Conservation (phyloP, 2,888 invertebrate species). For the Lasius fuliginosus region DNA sequence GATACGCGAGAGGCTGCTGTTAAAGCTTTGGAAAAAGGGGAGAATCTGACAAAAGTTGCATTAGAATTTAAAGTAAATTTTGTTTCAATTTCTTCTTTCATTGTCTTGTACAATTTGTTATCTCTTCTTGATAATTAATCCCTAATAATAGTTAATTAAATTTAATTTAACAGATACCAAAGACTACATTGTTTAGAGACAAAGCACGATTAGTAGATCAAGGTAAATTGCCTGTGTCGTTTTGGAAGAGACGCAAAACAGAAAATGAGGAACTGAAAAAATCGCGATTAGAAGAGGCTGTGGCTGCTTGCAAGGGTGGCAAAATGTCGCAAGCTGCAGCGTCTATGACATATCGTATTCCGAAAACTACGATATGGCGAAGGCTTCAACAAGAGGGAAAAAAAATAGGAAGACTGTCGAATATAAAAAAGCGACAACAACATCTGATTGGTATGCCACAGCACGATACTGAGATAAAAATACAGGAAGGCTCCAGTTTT, state of each 20-base stretch:
- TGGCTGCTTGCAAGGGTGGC: conserved; percentile 85
- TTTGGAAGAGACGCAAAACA: conserved; percentile 83
- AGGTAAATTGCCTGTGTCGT: conserved; percentile 84
- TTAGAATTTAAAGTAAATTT: conserved; percentile 77
- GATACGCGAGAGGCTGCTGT: conserved; percentile 85
- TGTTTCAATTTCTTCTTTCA: not conserved
- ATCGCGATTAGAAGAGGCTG: conserved; percentile 84
- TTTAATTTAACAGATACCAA: conserved; percentile 83
- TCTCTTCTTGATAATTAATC: not conserved
- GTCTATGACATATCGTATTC: conserved; percentile 84
- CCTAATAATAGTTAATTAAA: not conserved
- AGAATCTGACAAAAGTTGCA: conserved; percentile 85
- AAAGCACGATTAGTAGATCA: conserved; percentile 84
- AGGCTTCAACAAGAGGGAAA: conserved; percentile 83
- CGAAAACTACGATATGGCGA: conserved; percentile 87
- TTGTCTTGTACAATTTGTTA: not conserved
- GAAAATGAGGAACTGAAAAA: conserved; percentile 83
- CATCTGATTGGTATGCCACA: conserved; percentile 39
- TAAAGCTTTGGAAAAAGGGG: conserved; percentile 85
- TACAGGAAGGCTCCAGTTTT: conserved; percentile 68
- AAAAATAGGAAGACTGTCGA: conserved; percentile 66
- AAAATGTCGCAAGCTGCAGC: conserved; percentile 86
- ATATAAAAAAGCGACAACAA: conserved; percentile 61
- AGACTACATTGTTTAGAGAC: conserved; percentile 86
- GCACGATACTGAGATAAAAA: conserved; percentile 57